Evolutionary conservation across 2,797 vertebrate species (phyloP), one percentile per base, ranked within the genome.

Genomic region (Sylvilagus floridanus): DNA sequence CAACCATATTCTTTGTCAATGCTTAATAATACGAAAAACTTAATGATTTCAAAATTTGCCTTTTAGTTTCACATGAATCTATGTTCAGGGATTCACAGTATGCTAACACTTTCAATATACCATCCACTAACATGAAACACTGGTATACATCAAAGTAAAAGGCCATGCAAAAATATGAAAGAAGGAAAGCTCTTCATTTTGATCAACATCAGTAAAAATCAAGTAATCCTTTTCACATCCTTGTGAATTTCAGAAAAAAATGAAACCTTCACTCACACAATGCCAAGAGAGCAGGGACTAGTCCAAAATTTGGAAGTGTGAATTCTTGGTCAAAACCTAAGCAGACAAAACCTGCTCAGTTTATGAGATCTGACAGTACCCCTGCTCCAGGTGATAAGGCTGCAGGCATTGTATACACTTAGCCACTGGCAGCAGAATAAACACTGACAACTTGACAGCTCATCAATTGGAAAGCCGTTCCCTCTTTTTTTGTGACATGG

Each of bases 381-480:
- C 77, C 73, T 96, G 93, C 83, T 95, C 26, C n/a, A 89, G 37
- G 81, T 73, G 84, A 86, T 91, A 50, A 24, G 93, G 17, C 82
- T 77, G n/a, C 1, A 81, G 72, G 57, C 50, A 69, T 0, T 66
- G 62, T 57, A 50, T 19, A 82, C 30, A 60, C 73, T 47, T 68
- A 84, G 24, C 30, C 65, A 84, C 5, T 81, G 75, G 95, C 73
- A 88, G 77, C 30, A 65, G 84, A 77, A 91, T 72, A 82, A 96
- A 86, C 75, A 60, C 42, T 50, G 94, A 91, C 90, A 96, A 22
- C 32, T 81, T 94, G 94, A 97, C 85, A 95, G 72, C n/a, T 86
- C 54, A 82, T 88, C 75, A n/a, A 1, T 3, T 42, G 66, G 37
- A 95, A 68, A 90, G 22, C 14, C 66, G 66, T 13, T 85, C 47